phyloP scores from a whole-genome alignment of 2,888 invertebrate genomes.

The Cephus spinipes region DNA sequence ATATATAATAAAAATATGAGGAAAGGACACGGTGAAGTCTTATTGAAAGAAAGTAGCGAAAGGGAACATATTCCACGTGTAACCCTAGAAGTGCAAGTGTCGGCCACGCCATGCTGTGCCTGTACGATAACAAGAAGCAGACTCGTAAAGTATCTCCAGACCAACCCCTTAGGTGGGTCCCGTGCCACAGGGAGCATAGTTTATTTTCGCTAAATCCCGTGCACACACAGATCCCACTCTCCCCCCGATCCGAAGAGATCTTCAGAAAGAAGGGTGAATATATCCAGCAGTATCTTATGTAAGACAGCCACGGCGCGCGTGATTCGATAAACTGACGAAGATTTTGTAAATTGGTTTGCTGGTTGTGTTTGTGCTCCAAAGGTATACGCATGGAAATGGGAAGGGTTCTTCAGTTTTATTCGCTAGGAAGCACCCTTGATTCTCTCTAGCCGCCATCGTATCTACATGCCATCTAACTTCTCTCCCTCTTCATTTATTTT shows the following conservation, averaged over 20 bases:
- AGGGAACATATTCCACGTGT: neutral
- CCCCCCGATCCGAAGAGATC: neutral
- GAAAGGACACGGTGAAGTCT: neutral
- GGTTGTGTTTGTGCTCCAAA: conserved; percentile 21
- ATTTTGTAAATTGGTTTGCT: conserved; percentile 47
- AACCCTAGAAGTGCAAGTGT: neutral
- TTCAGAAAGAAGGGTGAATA: neutral
- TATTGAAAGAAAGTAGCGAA: neutral
- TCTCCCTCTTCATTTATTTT: neutral
- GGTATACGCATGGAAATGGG: conserved; percentile 11
- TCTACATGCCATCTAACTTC: neutral
- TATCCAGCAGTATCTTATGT: neutral
- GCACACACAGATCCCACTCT: neutral
- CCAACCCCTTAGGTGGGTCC: neutral
- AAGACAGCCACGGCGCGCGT: conserved; percentile 24
- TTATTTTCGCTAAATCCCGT: conserved; percentile 2
- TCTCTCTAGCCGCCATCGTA: neutral
- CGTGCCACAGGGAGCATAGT: neutral
- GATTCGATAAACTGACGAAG: conserved; percentile 48
- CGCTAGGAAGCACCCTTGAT: neutral
- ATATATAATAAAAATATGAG: neutral
- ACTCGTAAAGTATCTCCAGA: neutral
- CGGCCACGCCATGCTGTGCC: neutral
- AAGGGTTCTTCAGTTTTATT: conserved; percentile 3
- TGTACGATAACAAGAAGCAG: neutral